Evolutionary conservation across 2,113 vertebrate species (phyloP), one percentile per base, ranked within the genome.

Genomic region (Beaufortia kweichowensis): DNA sequence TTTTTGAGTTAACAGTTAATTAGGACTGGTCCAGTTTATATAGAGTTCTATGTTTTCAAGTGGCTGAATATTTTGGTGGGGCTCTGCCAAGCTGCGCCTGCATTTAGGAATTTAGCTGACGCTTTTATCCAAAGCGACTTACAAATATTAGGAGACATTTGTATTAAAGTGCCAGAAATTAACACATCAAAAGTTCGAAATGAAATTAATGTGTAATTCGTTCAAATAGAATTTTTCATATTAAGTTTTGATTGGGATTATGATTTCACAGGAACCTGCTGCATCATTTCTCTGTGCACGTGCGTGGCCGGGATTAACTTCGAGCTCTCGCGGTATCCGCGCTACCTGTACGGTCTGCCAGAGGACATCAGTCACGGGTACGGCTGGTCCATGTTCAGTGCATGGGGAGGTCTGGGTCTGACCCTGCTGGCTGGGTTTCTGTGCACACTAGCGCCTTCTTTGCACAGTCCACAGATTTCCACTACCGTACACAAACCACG

Each of bases 301-400:
- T 99, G 96, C 12, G 96, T 99, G 87, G 97, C 97, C 10, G 96
- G 96, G 85, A 98, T 99, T 93, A 99, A 98, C 93, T 98, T 98
- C 60, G 95, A 99, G 92, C 93, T 99, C 29, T 98, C 96, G 21
- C 96, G 97, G 75, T 97, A 96, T 74, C 97, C 97, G 1, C 96
- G 96, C 82, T 95, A 96, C 92, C 92, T 99, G 91, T 99, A 97
- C 0, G 94, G 96, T 83, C 95, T 99, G 62, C 97, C 97, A 0
- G 96, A 98, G 48, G 97, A 99, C 92, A 96, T 99, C 93, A 94
- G 96, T 84, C 97, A 99, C 0, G 97, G 97, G 79, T 99, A 99
- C 5, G 96, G 97, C 86, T 99, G 97, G 97, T 98, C 97, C 81
- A 99, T 99, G 97, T 99, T 98, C 86, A 98, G 96, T 80, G 97